These are phyloP conservation scores for Sakesphorus luctuosus DNA, from an alignment of 2,113 vertebrate genomes.

Conservation along the genomic window DNA sequence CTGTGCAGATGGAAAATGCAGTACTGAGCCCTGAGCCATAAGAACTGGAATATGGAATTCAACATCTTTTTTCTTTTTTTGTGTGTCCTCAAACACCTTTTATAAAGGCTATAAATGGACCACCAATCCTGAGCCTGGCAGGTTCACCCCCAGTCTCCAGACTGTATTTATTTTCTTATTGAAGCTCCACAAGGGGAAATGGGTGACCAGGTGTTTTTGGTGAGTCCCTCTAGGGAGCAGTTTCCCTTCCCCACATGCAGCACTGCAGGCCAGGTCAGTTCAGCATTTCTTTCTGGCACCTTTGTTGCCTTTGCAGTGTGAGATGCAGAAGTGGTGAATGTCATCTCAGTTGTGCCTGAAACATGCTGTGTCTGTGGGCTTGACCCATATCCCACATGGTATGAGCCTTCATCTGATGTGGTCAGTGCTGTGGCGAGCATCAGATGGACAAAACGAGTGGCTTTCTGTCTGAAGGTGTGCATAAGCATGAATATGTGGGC, in stretches of 20 bases:
- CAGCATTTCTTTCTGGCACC: not conserved
- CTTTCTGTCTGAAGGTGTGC: not conserved
- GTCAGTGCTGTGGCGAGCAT: not conserved
- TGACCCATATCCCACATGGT: accelerated
- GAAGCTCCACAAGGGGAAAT: not conserved
- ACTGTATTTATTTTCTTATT: not conserved
- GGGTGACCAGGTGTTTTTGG: not conserved
- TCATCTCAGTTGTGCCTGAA: not conserved
- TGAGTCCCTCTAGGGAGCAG: not conserved
- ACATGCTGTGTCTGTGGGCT: accelerated
- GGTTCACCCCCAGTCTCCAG: not conserved
- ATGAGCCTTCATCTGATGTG: not conserved
- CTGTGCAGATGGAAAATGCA: constrained; percentile 22
- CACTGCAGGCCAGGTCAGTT: accelerated
- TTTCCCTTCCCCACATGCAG: accelerated
- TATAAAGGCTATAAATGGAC: not conserved
- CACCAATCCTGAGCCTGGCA: not conserved
- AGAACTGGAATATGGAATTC: constrained; percentile 3
- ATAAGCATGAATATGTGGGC: not conserved
- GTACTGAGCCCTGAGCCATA: not conserved
- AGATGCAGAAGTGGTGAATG: not conserved
- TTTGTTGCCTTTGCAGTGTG: not conserved
- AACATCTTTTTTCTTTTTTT: not conserved
- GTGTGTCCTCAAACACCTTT: not conserved
- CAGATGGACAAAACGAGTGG: not conserved